phyloP scores from a whole-genome alignment of 2,113 vertebrate species.

The Gracilinanus agilis region DNA sequence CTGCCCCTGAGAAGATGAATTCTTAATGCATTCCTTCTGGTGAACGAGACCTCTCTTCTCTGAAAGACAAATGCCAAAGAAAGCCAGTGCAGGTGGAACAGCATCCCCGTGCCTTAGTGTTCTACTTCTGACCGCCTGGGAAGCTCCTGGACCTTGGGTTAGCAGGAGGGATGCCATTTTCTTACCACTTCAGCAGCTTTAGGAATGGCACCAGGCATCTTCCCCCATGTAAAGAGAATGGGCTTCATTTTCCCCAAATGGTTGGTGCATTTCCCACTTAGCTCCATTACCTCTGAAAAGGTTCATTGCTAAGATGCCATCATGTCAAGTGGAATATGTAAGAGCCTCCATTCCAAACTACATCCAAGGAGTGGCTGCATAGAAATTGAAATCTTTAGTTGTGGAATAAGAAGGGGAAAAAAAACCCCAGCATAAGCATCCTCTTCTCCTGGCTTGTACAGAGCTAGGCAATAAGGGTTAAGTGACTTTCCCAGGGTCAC shows the following conservation, averaged over 20 bases:
- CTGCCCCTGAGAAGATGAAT: too few species aligned
- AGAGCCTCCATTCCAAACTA: constrained; percentile 58
- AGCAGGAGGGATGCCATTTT: constrained; percentile 57
- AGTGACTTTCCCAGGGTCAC: too few species aligned
- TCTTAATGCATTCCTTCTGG: too few species aligned
- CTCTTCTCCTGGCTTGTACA: constrained; percentile 37
- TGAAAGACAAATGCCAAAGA: too few species aligned
- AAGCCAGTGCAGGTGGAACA: too few species aligned
- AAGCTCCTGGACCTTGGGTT: too few species aligned
- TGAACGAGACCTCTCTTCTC: too few species aligned
- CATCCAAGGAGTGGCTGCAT: constrained; percentile 60
- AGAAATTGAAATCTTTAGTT: constrained; percentile 65
- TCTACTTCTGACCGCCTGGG: too few species aligned
- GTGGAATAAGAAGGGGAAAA: constrained; percentile 63
- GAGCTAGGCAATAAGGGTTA: neutral
- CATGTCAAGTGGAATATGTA: constrained; percentile 69
- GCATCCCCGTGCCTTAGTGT: too few species aligned
- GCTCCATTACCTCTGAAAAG: constrained; percentile 72
- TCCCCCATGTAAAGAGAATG: constrained; percentile 68
- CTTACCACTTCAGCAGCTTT: constrained; percentile 51
- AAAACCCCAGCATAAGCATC: constrained; percentile 48
- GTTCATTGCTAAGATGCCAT: constrained; percentile 57
- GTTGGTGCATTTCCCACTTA: constrained; percentile 53
- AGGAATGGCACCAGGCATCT: constrained; percentile 64
- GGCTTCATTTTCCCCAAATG: constrained; percentile 67